These are phyloP conservation scores for Drosophila aldrichi DNA, from an alignment of 2,888 invertebrate genomes.

Conservation along the genomic window DNA sequence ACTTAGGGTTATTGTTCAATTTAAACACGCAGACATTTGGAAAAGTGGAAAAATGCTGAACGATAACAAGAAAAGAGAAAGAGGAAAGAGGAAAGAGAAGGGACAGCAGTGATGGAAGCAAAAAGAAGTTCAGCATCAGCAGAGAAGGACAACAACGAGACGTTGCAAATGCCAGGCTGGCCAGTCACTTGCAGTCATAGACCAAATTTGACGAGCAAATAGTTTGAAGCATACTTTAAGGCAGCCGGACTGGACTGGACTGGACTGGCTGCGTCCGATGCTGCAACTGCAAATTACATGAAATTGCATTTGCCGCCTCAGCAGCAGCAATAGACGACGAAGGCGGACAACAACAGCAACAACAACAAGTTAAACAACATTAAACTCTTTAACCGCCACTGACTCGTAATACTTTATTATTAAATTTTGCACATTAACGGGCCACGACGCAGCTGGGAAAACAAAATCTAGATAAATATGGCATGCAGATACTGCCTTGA, in stretches of 20 bases:
- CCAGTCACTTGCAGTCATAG: constrained; percentile 69
- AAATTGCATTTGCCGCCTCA: constrained; percentile 49
- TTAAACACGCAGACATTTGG: constrained; percentile 73
- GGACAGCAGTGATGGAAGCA: not conserved
- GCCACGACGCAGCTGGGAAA: constrained; percentile 53
- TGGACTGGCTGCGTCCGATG: constrained; percentile 12
- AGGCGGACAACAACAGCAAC: not conserved
- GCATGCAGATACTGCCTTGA: constrained; percentile 52
- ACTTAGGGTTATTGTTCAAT: constrained; percentile 81
- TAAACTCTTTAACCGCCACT: constrained; percentile 71
- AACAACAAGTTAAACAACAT: constrained; percentile 43
- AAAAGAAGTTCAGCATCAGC: constrained; percentile 33
- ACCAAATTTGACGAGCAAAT: constrained; percentile 63
- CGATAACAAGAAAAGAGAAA: constrained; percentile 18
- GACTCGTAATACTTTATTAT: constrained; percentile 75
- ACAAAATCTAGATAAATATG: constrained; percentile 80
- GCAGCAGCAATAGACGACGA: constrained; percentile 20
- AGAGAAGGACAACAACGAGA: constrained; percentile 41
- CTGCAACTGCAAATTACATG: constrained; percentile 45
- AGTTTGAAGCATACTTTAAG: constrained; percentile 62
- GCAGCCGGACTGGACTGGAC: constrained; percentile 4
- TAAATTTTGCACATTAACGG: constrained; percentile 78
- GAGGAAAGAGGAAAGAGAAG: too few species aligned
- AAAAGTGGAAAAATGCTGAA: constrained; percentile 56
- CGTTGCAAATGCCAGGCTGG: constrained; percentile 30